Base-by-base conservation (phyloP, 64 coral and sea anemone genomes). In the Hydrozoanthus tunicans region DNA sequence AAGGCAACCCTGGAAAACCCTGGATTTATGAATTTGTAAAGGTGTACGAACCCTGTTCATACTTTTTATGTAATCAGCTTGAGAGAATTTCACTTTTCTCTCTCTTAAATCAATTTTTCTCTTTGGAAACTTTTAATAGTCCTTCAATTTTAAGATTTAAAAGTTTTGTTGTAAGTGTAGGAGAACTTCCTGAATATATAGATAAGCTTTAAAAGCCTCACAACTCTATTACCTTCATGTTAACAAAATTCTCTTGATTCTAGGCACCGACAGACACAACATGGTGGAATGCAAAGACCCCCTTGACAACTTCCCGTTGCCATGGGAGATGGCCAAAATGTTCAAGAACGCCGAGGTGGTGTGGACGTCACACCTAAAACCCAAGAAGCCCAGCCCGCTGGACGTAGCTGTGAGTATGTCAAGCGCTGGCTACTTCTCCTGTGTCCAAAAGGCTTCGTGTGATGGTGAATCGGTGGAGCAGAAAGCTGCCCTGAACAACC, bases 211-310 rank as follows among this genome's bases (percentile, higher is more conserved):
- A 43, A 43, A 43, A 43, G 32, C 32, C 32, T 43, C 32, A 43
- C 32, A 43, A 43, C 32, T 43, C 32, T 43, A 2, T 43, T 51
- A 27, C 61, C 7, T 17, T 26, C 11, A 80, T 26, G 53, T 65
- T n/a, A 5, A 14, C 13, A 91, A 6, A 43, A 3, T 24, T 71
- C 7, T 5, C 23, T 89, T 10, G 6, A 10, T 70, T 7, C 1
- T 56, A 99, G 97, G 97, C 53, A 92, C 97, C 8, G 97, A 99
- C 83, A 91, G 97, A 59, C 95, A 90, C 55, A 99, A 99, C 78
- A 99, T 99, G 14, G 94, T 99, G 14, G 94, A 99, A 77, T 81
- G 80, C 7, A 8, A 51, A 5, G 81, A 99, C 62, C 85, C 97
- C 1, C 25, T 94, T 51, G 97, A 99, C 12, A 99, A 99, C 78